A percentile compares a stretch with the other conserved stretches of the same genome.
Conservation (phyloP, 2,888 invertebrate species). For the Aphodius granarius region DNA sequence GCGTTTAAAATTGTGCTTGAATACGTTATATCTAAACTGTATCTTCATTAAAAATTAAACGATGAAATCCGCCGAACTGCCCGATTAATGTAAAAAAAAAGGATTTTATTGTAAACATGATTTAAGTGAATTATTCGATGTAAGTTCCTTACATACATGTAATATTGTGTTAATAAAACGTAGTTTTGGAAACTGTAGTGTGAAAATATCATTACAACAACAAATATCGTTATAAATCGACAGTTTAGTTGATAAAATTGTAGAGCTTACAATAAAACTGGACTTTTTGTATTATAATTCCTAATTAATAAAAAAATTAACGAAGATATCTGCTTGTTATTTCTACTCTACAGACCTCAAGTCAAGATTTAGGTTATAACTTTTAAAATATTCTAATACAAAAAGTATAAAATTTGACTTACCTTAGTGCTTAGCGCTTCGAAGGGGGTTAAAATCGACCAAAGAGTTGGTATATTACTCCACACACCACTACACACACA, state of each 20-base stretch:
- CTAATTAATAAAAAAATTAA: constrained; percentile 11
- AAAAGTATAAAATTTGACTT: no score
- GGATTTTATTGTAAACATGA: constrained; percentile 6
- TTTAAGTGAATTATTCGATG: not conserved
- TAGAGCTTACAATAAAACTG: constrained; percentile 7
- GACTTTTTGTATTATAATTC: constrained; percentile 11
- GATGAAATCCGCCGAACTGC: constrained; percentile 36
- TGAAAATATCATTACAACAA: not conserved
- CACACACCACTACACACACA: no score
- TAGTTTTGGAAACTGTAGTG: not conserved
- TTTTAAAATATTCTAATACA: no score
- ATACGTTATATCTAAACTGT: constrained; percentile 3
- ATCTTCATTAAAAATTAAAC: constrained; percentile 2
- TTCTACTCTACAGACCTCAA: no score
- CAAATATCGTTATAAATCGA: not conserved
- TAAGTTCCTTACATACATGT: not conserved
- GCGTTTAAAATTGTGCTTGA: constrained; percentile 4
- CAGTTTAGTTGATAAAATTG: not conserved
- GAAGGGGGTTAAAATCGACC: no score
- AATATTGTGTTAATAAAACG: not conserved
- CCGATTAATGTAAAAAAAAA: constrained; percentile 28
- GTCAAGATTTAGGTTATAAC: no score
- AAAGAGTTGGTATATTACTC: no score
- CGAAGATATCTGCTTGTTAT: not conserved
- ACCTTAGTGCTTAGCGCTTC: no score